Base-by-base conservation (phyloP, 2,113 vertebrate species). In the Elaphurus davidianus region DNA sequence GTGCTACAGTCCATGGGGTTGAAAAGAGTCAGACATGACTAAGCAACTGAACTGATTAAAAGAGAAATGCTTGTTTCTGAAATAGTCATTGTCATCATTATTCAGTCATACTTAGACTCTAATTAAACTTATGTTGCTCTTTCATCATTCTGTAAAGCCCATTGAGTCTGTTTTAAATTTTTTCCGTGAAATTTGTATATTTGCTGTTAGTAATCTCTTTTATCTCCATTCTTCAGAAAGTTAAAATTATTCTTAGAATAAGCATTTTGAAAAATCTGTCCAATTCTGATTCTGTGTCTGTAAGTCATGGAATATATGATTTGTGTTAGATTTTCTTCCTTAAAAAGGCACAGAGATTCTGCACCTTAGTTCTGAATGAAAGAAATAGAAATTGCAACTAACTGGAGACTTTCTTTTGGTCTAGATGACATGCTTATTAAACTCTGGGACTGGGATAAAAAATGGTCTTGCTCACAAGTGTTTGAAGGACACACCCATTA, bases 401-500 rank as follows among this genome's bases (percentile, higher is more conserved):
- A 98, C 62, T 90, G 62, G 45, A 97, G 25, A 91, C 33, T 33
- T 78, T 97, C 78, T 90, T 96, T 98, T 97, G 85, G 92, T 84
- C 17, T 98, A 99, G 99, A 99, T 99, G 99, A 99, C 98, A 99
- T 99, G 99, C 99, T 99, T 95, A 99, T 99, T 98, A 99, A 99
- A 95, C 99, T 99, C 7, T 99, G 99, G 99, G 99, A 99, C 98
- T 99, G 99, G 99, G 99, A 99, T 98, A 99, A 99, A 98, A 99
- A 99, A 93, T 99, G 99, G 99, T 99, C 99, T 5, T 99, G 99
- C 98, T 99, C 99, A 97, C 99, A 99, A 97, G 99, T 99, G 95
- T 99, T 99, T 99, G 99, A 99, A 98, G 99, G 99, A 88, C 99
- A 99, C 96, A 99, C 99, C n/a, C 99, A 99, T 98, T 99, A 99